A percentile compares a stretch with the other conserved stretches of the same genome.
Conservation (phyloP, 2,113 vertebrate species). For the Prunella himalayana region DNA sequence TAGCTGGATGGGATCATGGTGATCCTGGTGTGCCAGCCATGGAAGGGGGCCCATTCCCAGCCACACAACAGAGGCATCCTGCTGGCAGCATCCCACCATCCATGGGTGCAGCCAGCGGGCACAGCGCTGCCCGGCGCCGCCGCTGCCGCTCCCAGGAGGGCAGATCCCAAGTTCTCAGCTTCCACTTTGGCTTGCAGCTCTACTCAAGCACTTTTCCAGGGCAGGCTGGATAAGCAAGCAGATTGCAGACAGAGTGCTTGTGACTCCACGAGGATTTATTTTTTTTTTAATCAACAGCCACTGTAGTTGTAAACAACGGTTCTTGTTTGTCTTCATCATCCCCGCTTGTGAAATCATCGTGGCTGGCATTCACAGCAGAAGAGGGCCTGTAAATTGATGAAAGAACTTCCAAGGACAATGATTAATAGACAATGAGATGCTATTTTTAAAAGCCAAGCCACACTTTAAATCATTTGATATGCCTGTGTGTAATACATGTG, state of each 20-base stretch:
- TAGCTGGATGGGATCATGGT: background rate
- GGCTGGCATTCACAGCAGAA: slow-evolving; percentile 9
- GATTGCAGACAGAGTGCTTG: background rate
- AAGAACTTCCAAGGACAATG: background rate
- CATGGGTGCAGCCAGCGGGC: background rate
- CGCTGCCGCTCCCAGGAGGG: background rate
- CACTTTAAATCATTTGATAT: background rate
- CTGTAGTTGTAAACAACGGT: background rate
- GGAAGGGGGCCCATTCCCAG: background rate
- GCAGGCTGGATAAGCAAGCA: background rate
- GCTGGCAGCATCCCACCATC: background rate
- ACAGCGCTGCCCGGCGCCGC: background rate
- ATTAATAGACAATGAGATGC: background rate
- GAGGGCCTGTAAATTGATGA: background rate
- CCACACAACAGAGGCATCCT: background rate
- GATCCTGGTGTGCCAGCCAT: background rate
- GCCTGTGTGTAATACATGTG: background rate
- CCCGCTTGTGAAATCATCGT: slow-evolving; percentile 19
- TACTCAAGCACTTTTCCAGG: background rate
- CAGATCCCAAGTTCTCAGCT: background rate
- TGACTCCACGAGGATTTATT: background rate
- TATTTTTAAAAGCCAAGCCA: slow-evolving; percentile 7
- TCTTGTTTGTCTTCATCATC: slow-evolving; percentile 23
- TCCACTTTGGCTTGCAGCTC: background rate
- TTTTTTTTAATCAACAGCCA: background rate